Evolutionary conservation across 2,888 invertebrate genomes (phyloP).

Genomic region (Torymus aiolomorphi): DNA sequence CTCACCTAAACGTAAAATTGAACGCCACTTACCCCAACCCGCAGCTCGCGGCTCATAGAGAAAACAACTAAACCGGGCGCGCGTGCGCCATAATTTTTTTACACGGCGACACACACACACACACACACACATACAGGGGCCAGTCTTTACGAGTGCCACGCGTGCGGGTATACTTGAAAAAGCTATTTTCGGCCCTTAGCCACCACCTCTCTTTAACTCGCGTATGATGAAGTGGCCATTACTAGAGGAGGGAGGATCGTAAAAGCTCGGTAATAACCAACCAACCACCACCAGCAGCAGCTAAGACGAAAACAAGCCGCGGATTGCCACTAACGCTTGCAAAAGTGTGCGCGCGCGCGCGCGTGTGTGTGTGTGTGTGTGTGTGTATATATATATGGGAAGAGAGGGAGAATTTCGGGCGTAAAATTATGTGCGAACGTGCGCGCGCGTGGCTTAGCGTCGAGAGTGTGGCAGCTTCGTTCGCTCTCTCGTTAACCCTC

Average conservation of each 20-base stretch:
- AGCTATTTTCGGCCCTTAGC: constrained; percentile 42
- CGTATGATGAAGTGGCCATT: constrained; percentile 55
- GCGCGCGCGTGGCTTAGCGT: background rate
- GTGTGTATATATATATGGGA: too few species aligned
- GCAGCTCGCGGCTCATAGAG: too few species aligned
- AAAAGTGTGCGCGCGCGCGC: background rate
- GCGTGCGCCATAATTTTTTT: background rate
- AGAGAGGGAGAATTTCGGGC: background rate
- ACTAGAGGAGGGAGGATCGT: constrained; percentile 36
- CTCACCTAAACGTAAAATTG: constrained; percentile 5
- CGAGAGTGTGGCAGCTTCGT: too few species aligned
- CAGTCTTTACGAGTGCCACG: constrained; percentile 42
- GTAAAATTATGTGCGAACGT: constrained; percentile 53
- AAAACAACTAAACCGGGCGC: background rate
- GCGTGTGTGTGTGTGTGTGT: too few species aligned
- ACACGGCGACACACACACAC: constrained; percentile 14
- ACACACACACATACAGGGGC: background rate
- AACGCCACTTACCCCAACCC: constrained; percentile 1
- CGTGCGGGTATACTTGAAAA: constrained; percentile 29
- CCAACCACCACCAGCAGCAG: constrained; percentile 8
- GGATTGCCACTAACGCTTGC: constrained; percentile 19
- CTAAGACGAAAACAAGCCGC: constrained; percentile 43
- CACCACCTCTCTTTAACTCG: constrained; percentile 40
- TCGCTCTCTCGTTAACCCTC: constrained; percentile 35
- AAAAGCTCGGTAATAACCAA: constrained; percentile 52